Evolutionary conservation across 2,888 invertebrate genomes (phyloP).

Genomic region (Acronicta alni): DNA sequence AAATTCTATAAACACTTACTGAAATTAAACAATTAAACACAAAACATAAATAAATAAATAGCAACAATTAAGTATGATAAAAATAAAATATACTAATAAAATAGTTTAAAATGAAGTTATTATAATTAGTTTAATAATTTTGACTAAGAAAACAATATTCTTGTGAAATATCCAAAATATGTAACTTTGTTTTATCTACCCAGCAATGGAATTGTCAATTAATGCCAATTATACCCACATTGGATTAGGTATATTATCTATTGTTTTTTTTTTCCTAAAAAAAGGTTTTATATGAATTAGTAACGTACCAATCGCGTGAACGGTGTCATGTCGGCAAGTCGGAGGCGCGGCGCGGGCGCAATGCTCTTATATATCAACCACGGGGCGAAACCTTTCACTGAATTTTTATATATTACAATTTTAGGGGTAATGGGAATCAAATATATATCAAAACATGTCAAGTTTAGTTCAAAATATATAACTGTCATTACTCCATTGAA

Average conservation of each 20-base stretch:
- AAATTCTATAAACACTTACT: slow-evolving; percentile 29
- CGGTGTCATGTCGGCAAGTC: slow-evolving; percentile 83
- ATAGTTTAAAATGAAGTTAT: too few relatives aligned
- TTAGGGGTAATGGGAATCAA: slow-evolving; percentile 66
- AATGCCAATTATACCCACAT: slow-evolving; percentile 7
- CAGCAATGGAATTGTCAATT: slow-evolving; percentile 5
- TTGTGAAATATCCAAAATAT: neutral
- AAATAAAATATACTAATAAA: too few relatives aligned
- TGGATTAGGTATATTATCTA: neutral
- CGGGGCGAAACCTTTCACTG: slow-evolving; percentile 83
- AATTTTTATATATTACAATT: slow-evolving; percentile 55
- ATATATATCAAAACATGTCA: slow-evolving; percentile 4
- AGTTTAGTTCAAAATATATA: neutral
- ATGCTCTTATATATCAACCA: slow-evolving; percentile 77
- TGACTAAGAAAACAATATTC: neutral
- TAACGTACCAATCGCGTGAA: slow-evolving; percentile 84
- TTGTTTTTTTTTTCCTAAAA: slow-evolving; percentile 23
- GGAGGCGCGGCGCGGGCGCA: slow-evolving; percentile 82
- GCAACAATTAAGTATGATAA: too few relatives aligned
- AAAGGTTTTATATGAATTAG: slow-evolving; percentile 57
- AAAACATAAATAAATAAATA: neutral
- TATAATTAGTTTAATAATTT: too few relatives aligned
- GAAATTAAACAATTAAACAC: slow-evolving; percentile 47
- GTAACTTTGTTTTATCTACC: neutral
- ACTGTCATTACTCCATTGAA: neutral